A percentile compares a stretch with the other conserved stretches of the same genome.
These are phyloP conservation scores for Pocillopora damicornis DNA, from an alignment of 64 coral and sea anemone species.

Conservation along the genomic window DNA sequence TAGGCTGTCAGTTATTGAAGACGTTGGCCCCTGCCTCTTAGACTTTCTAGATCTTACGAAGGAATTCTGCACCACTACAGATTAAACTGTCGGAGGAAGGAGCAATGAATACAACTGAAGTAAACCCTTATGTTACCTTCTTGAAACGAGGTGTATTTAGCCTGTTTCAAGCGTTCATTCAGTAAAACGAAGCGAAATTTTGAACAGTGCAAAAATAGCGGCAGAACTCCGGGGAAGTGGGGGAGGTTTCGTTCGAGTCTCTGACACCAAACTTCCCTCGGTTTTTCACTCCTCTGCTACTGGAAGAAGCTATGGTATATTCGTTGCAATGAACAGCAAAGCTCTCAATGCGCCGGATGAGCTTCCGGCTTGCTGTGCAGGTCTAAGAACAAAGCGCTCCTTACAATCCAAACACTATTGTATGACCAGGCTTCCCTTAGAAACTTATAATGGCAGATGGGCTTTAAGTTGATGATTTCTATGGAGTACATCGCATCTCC, in stretches of 20 bases:
- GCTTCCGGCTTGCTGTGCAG: neutral
- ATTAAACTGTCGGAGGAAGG: neutral
- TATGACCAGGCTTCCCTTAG: neutral
- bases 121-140: neutral
- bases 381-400: neutral
- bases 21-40: too few relatives aligned
- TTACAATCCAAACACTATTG: neutral
- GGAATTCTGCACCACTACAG: neutral
- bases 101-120: neutral
- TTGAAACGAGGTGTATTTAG: neutral
- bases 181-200: too few relatives aligned
- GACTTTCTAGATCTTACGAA: too few relatives aligned
- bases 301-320: neutral
- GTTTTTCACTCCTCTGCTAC: neutral
- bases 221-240: too few relatives aligned
- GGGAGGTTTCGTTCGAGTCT: too few relatives aligned
- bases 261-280: too few relatives aligned
- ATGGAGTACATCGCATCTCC: neutral
- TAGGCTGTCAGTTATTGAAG: too few relatives aligned
- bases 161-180: too few relatives aligned
- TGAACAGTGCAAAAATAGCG: too few relatives aligned
- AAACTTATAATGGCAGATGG: neutral
- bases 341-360: neutral
- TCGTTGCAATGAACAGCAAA: neutral
- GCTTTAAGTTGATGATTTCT: neutral